Evolutionary conservation across 1,140 invertebrate genomes (phyloP), one percentile per base, ranked within the genome.

Genomic region (Batillaria attramentaria): DNA sequence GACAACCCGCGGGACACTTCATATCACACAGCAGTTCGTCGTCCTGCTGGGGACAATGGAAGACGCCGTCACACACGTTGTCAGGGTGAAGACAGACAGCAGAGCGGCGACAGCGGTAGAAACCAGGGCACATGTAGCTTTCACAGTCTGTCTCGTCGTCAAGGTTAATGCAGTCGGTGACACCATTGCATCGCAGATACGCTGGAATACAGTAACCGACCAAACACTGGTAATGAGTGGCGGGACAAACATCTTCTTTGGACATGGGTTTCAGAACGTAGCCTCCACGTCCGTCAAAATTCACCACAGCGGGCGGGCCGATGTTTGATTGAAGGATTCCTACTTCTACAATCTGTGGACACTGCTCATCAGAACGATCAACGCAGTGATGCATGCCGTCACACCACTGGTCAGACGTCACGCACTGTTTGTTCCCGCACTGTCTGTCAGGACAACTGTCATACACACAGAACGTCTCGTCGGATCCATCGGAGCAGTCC

Each of bases 101-200:
- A 20, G 77, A 33, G 5, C 57, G 68, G 16, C 35, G 70, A 72
- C 80, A 81, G 3, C 60, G 70, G 33, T 60, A 78, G 70, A 68
- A 78, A 43, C 77, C 80, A 16, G 80, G 69, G 39, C 80, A 81
- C 24, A 20, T 33, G 68, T 73, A 68, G 24, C 3, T 37, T 4
- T 78, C 70, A 31, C 80, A 78, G 2, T 16, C 60, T 39, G 13
- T 24, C 77, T 81, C 79, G 70, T 81, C 79, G 24, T 81, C 79
- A 16, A 54, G 54, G 28, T 60, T 41, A 1, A 75, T 68, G 37
- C 79, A 81, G 75, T 81, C 79, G 24, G 31, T 31, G 57, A 77
- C n/a, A 16, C 75, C 79, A 75, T 81, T 81, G 31, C 79, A 81
- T 54, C 79, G 76, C 69, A 77, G 66, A 60, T 77, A 79, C 20